phyloP scores from a whole-genome alignment of 2,113 vertebrate genomes.

The Eidolon helvum region DNA sequence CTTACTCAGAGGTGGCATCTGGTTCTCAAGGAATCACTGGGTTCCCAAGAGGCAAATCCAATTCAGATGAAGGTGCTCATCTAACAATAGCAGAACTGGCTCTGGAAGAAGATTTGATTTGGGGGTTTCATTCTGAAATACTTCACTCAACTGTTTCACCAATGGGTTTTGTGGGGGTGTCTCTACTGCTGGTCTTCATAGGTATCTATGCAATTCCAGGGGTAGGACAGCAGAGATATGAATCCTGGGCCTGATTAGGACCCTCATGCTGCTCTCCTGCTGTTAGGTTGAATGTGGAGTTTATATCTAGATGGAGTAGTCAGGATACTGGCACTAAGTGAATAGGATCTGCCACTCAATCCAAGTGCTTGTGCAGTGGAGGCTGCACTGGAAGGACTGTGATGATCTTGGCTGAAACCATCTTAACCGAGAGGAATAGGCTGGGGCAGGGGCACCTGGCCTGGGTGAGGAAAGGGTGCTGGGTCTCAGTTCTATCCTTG shows the following conservation, averaged over 20 bases:
- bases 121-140: constrained; percentile 70
- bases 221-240: constrained; percentile 89
- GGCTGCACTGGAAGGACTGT: background rate
- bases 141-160: constrained; percentile 85
- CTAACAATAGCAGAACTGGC: background rate
- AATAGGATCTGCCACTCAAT: constrained; percentile 87
- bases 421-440: background rate
- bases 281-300: constrained; percentile 11
- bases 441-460: background rate
- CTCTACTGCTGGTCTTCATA: constrained; percentile 82
- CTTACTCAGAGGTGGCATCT: background rate
- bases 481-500: background rate
- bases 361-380: constrained; percentile 53
- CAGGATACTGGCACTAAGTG: constrained; percentile 85
- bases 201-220: constrained; percentile 87
- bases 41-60: background rate
- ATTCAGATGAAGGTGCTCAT: background rate
- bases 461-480: background rate
- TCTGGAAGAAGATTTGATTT: background rate
- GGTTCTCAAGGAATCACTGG: constrained; percentile 12
- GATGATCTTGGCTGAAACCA: background rate
- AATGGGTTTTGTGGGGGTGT: constrained; percentile 80
- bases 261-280: background rate
- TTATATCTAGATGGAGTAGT: constrained; percentile 85
- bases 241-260: background rate